phyloP scores from a whole-genome alignment of 2,113 vertebrate genomes.

The Protomyctophum bolini region DNA sequence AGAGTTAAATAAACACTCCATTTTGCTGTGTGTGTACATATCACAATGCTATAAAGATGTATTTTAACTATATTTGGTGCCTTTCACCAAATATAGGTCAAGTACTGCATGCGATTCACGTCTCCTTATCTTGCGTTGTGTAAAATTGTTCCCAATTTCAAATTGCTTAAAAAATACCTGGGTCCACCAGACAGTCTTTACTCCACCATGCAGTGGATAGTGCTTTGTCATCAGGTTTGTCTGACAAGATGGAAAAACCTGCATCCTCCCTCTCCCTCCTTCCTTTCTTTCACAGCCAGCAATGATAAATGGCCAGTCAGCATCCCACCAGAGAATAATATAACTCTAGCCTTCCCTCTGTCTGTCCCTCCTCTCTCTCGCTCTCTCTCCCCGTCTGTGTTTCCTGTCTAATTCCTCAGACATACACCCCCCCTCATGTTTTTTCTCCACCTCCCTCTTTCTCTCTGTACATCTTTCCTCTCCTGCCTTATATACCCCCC shows the following conservation, averaged over 20 bases:
- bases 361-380: constrained; percentile 52
- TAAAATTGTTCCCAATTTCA: constrained; percentile 51
- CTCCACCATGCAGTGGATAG: constrained; percentile 36
- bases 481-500: neutral
- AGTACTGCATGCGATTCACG: neutral
- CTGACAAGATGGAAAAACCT: constrained; percentile 47
- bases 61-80: neutral
- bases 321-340: constrained; percentile 67
- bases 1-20: too few species aligned
- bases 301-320: constrained; percentile 72
- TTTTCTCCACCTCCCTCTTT: neutral
- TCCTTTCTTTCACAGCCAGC: constrained; percentile 55
- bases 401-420: constrained; percentile 41
- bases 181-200: neutral
- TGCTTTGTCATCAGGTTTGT: constrained; percentile 74
- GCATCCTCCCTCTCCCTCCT: constrained; percentile 22
- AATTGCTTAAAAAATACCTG: constrained; percentile 51
- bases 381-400: constrained; percentile 37
- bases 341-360: constrained; percentile 58
- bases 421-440: neutral
- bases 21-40: neutral
- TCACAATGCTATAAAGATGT: constrained; percentile 27
- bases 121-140: constrained; percentile 35
- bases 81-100: constrained; percentile 46
- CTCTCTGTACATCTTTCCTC: neutral